A percentile compares a stretch with the other conserved stretches of the same genome.
These are phyloP conservation scores for Globodera rostochiensis DNA, from an alignment of 1,140 invertebrate genomes.

Conservation along the genomic window DNA sequence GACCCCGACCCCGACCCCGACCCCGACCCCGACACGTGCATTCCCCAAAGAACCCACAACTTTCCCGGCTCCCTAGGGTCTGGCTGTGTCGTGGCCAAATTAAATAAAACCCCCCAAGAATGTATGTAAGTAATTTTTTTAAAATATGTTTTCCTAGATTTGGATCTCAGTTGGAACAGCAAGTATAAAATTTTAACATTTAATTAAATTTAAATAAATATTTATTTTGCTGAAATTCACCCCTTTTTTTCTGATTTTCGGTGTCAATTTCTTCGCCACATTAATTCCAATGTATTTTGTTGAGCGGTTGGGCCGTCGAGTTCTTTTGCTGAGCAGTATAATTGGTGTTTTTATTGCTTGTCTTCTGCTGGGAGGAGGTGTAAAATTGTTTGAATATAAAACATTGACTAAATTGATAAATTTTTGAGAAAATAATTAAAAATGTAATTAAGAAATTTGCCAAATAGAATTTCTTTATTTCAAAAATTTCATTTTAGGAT, in stretches of 20 bases:
- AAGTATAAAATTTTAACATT: constrained; percentile 33
- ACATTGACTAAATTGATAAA: neutral
- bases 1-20: too few species aligned
- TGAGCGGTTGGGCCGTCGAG: constrained; percentile 71
- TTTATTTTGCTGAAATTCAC: neutral
- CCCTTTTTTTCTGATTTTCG: neutral
- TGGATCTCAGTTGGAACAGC: constrained; percentile 72
- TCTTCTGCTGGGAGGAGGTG: constrained; percentile 37
- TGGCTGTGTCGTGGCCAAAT: neutral
- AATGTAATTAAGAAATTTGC: neutral
- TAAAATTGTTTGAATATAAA: neutral
- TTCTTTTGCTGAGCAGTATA: constrained; percentile 60
- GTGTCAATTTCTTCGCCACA: constrained; percentile 71
- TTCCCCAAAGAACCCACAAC: too few species aligned
- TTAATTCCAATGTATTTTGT: constrained; percentile 72
- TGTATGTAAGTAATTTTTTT: neutral
- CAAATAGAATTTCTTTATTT: neutral
- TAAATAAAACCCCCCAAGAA: neutral
- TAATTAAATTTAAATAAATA: constrained; percentile 11
- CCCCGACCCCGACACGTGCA: too few species aligned
- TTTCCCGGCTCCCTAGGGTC: too few species aligned
- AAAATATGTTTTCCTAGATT: constrained; percentile 61
- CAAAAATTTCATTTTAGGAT: constrained; percentile 14
- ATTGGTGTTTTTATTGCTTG: constrained; percentile 37
- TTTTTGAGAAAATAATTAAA: neutral